A percentile compares a stretch with the other conserved stretches of the same genome.
Evolutionary conservation across 2,797 vertebrate genomes (phyloP).

Genomic region (Trachops cirrhosus): DNA sequence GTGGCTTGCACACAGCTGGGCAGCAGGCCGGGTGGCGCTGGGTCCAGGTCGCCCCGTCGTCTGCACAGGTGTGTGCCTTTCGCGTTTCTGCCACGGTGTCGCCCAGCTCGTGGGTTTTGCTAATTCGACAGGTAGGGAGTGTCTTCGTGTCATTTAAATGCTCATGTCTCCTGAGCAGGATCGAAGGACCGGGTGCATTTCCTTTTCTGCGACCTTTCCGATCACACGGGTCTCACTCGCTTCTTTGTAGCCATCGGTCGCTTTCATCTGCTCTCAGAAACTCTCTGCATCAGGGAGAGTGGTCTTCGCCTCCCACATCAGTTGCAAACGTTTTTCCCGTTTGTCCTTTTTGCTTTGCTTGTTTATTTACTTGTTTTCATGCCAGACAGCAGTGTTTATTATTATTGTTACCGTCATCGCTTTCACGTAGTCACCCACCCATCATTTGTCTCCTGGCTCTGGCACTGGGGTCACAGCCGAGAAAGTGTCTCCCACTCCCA

Average conservation of each 20-base stretch:
- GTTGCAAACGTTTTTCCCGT: not conserved
- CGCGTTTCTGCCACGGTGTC: not conserved
- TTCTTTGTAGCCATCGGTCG: not conserved
- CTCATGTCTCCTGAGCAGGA: not conserved
- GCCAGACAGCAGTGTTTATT: not conserved
- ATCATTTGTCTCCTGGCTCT: not conserved
- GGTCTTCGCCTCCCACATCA: not conserved
- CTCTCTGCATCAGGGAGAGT: not conserved
- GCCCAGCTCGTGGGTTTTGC: not conserved
- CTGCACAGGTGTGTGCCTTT: fast-evolving
- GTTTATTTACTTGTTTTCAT: not conserved
- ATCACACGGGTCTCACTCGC: not conserved
- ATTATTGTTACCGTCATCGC: not conserved
- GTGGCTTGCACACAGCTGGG: not conserved
- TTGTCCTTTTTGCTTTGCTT: not conserved
- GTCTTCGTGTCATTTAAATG: not conserved
- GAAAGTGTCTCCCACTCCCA: not conserved
- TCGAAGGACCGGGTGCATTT: not conserved
- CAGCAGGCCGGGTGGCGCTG: not conserved
- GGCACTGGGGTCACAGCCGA: not conserved
- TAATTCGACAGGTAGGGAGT: not conserved
- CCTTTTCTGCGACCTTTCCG: not conserved
- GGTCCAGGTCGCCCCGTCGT: not conserved
- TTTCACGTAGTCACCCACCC: not conserved
- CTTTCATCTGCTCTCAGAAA: not conserved